Evolutionary conservation across 2,888 invertebrate species (phyloP).

Genomic region (Andrena haemorrhoa): DNA sequence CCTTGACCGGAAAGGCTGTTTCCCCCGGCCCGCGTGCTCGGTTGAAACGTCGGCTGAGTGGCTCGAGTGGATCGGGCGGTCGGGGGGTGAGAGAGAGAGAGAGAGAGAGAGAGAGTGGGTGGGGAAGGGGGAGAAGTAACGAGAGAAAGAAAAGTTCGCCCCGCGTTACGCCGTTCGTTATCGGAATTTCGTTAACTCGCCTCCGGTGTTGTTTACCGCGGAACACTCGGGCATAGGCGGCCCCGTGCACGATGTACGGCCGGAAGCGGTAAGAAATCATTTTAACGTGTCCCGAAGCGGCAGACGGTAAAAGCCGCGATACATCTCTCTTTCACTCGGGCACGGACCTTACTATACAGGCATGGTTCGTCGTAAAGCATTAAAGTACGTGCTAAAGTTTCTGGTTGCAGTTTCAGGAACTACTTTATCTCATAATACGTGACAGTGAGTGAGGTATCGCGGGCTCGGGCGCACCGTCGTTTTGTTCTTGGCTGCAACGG

Average conservation of each 20-base stretch:
- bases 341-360: constrained; percentile 25
- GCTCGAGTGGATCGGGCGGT: constrained; percentile 7
- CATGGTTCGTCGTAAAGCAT: constrained; percentile 50
- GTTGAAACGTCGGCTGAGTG: constrained; percentile 13
- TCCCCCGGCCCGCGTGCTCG: constrained; percentile 24
- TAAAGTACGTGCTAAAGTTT: constrained; percentile 55
- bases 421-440: constrained; percentile 55
- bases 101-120: not conserved
- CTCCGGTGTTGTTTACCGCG: constrained; percentile 36
- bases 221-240: not conserved
- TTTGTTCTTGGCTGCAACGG: constrained; percentile 3
- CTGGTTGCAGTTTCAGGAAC: constrained; percentile 52
- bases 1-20: constrained; percentile 57
- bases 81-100: not conserved
- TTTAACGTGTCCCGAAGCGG: constrained; percentile 51
- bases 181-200: constrained; percentile 53
- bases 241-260: constrained; percentile 8
- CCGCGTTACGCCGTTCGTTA: constrained; percentile 52
- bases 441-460: constrained; percentile 34
- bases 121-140: not conserved
- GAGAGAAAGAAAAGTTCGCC: constrained; percentile 25
- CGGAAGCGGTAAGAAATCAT: constrained; percentile 57
- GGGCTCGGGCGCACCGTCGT: constrained; percentile 8
- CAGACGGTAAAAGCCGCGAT: constrained; percentile 37
- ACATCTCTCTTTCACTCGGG: constrained; percentile 27